Base-by-base conservation (phyloP, 1,140 invertebrate species). In the Cecropterus lyciades region DNA sequence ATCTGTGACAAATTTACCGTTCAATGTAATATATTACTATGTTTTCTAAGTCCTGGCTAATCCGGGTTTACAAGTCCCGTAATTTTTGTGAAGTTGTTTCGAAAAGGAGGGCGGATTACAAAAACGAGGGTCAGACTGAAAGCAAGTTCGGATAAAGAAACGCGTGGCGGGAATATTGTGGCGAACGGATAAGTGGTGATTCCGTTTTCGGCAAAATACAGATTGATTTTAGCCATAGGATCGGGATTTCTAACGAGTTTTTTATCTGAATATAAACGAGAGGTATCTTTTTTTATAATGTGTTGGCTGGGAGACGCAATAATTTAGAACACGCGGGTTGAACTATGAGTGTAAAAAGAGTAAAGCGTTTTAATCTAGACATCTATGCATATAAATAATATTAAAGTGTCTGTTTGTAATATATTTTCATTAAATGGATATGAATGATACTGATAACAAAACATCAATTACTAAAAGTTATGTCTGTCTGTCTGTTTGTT, bases 61-160 rank as follows among this genome's bases (percentile, higher is more conserved):
- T 84, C 82, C 80, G 70, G 75, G 75, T 74, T 82, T 77, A 76
- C 68, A 72, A 75, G 67, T 75, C 72, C 71, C 65, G 73, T 82
- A 74, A 80, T 82, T 82, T 82, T 84, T 80, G 75, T 75, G 71
- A 79, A 80, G 70, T 80, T 81, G 70, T 73, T 75, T 83, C 82
- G 70, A 73, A 79, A 83, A 72, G 79, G 69, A 77, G 82, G 71
- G 76, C 75, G 73, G 72, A 79, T 81, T 84, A 80, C 77, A 79
- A 80, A 75, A 78, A 75, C 60, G 72, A 72, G 75, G 78, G 73
- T 78, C 73, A 72, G 68, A 65, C 72, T 79, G 75, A 78, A 82
- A 84, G 81, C 71, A 57, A 73, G 69, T 60, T 66, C 51, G 74
- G 68, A 71, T 77, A 76, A 81, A 80, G 72, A 77, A 80, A 81